phyloP scores from a whole-genome alignment of 2,113 vertebrate genomes.

The Seriola aureovittata region DNA sequence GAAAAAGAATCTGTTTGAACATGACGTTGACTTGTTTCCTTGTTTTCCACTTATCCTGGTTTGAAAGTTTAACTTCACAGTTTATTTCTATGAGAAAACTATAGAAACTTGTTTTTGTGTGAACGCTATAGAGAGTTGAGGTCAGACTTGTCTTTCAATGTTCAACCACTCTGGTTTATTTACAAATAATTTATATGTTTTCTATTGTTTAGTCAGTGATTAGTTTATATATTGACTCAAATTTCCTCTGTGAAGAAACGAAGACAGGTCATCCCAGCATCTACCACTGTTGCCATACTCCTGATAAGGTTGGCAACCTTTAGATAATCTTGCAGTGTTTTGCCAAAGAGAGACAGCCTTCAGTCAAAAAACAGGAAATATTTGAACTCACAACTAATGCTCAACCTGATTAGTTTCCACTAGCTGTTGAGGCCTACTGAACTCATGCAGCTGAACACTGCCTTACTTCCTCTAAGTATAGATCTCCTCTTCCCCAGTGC shows the following conservation, averaged over 20 bases:
- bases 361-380: conserved; percentile 10
- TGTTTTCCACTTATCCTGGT: background rate
- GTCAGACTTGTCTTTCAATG: background rate
- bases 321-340: background rate
- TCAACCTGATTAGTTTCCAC: background rate
- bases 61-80: background rate
- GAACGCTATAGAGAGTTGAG: background rate
- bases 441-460: background rate
- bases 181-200: background rate
- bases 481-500: background rate
- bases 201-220: background rate
- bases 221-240: background rate
- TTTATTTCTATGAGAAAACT: background rate
- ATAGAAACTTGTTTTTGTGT: background rate
- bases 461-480: background rate
- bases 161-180: background rate
- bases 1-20: background rate
- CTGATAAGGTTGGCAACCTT: background rate
- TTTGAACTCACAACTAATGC: background rate
- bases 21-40: background rate
- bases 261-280: background rate
- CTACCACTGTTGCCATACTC: too few species aligned
- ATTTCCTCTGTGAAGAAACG: background rate
- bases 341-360: background rate
- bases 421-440: background rate